Evolutionary conservation across 2,113 vertebrate genomes (phyloP), one percentile per base, ranked within the genome.

Genomic region (Carassius auratus): DNA sequence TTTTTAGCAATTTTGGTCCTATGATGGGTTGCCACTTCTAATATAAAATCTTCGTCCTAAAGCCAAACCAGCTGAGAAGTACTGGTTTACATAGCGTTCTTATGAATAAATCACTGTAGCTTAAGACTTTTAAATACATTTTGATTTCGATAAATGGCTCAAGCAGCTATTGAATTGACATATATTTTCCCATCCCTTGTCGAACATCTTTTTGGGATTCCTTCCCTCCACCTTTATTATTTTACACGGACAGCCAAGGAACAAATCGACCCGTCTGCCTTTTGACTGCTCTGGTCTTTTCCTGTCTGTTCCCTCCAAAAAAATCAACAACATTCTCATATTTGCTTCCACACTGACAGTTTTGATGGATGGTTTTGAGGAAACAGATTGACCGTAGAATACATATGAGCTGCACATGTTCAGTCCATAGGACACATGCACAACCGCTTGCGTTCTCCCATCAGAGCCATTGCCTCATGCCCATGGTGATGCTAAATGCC

Each of bases 341-440:
- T 85, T 86, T 68, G 26, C 61, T 77, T 59, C 57, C 64, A 50
- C 82, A 10, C 80, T 84, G 90, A 85, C 87, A 79, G 52, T 69
- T 57, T 87, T 90, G 90, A 89, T 89, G 83, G 86, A 88, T 88
- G 86, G 76, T 77, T 88, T 81, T 52, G 61, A 82, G 81, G 26
- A 62, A 55, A 81, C 64, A 69, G 15, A 73, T 42, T 36, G 84
- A 85, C 48, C 9, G n/a, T 57, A 82, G 84, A 79, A 84, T 91
- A 86, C 91, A 92, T 90, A 89, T 89, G 90, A 92, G 88, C 17
- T 75, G 50, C 90, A 92, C 87, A 89, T 90, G 90, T 88, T 90
- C 81, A 76, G 84, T 89, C 89, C 78, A 86, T 84, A 17, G 12
- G 68, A 75, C 64, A 64, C 61, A 75, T 83, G 36, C 42, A 0